These are phyloP conservation scores for Epinephelus fuscoguttatus DNA, from an alignment of 2,113 vertebrate genomes.

Conservation along the genomic window DNA sequence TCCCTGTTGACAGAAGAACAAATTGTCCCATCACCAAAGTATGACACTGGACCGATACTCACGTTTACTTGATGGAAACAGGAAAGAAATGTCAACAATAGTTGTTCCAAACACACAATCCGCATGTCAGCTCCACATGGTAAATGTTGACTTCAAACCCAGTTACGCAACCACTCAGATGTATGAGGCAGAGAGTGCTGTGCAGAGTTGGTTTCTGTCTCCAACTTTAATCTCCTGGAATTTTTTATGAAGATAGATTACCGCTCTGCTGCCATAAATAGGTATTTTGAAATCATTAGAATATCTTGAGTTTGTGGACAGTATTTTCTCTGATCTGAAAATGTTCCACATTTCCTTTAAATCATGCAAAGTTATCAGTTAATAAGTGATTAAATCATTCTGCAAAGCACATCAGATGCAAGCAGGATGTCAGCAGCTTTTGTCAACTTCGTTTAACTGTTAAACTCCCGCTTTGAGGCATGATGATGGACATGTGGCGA, in stretches of 20 bases:
- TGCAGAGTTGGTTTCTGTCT: constrained; percentile 12
- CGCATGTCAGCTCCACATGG: neutral
- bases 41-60: neutral
- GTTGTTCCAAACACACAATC: neutral
- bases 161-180: constrained; percentile 30
- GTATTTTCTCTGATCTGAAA: neutral
- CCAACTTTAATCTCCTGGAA: constrained; percentile 21
- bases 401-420: neutral
- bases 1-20: constrained; percentile 9
- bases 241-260: constrained; percentile 30
- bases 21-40: neutral
- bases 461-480: neutral
- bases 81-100: neutral
- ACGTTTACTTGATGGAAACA: neutral
- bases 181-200: neutral
- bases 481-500: neutral
- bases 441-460: neutral
- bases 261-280: neutral
- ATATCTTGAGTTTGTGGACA: constrained; percentile 4
- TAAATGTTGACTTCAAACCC: constrained; percentile 35
- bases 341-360: neutral
- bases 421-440: no score
- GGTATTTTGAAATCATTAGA: constrained; percentile 19
- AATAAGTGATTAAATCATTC: neutral
- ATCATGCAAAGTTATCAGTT: neutral